phyloP scores from a whole-genome alignment of 2,797 vertebrate genomes.

The Denticeps clupeoides region DNA sequence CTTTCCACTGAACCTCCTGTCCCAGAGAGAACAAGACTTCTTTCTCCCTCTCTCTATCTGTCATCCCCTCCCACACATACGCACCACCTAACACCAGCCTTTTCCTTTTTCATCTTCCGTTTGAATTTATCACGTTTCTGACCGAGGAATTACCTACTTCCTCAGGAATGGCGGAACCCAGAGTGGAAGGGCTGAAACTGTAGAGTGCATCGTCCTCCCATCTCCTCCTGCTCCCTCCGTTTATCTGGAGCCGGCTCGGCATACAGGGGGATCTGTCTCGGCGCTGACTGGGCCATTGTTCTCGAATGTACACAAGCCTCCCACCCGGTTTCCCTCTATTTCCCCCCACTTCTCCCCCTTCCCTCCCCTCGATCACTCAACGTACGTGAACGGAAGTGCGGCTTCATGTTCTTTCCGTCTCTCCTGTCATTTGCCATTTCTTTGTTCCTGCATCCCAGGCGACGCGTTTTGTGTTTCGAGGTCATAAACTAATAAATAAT shows the following conservation, averaged over 20 bases:
- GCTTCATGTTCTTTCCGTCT: too few species aligned
- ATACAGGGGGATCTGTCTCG: background rate
- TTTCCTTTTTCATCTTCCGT: background rate
- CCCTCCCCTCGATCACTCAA: background rate
- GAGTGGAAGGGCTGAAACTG: background rate
- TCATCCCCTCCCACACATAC: background rate
- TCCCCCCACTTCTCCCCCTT: background rate
- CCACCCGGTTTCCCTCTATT: background rate
- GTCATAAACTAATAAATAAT: too few species aligned
- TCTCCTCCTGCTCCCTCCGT: background rate
- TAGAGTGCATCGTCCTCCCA: background rate
- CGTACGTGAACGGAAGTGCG: too few species aligned
- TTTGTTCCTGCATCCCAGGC: too few species aligned
- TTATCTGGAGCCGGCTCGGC: background rate
- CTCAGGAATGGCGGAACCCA: background rate
- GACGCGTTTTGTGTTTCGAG: too few species aligned
- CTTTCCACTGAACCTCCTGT: too few species aligned
- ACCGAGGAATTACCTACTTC: background rate
- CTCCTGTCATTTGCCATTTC: too few species aligned
- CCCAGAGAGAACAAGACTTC: background rate
- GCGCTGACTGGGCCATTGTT: background rate
- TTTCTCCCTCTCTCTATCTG: background rate
- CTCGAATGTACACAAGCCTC: background rate
- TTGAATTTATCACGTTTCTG: background rate
- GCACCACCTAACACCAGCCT: background rate